Evolutionary conservation across 2,888 invertebrate species (phyloP).

Genomic region (Melinaea marsaeus): DNA sequence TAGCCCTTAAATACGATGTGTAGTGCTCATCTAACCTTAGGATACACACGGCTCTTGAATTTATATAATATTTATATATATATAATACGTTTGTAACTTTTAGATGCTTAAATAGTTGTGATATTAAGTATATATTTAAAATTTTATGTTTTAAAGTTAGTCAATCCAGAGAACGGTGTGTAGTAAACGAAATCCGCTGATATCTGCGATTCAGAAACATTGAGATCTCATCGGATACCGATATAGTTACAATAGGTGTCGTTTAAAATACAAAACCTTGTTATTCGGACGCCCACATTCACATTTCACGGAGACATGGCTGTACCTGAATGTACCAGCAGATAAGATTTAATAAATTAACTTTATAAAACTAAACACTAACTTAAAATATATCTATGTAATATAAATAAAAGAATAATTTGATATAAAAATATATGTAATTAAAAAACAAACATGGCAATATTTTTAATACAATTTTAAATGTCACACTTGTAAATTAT

Average conservation of each 20-base stretch:
- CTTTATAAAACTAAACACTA: neutral
- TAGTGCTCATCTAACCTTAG: constrained; percentile 6
- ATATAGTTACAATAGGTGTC: constrained; percentile 71
- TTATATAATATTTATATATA: neutral
- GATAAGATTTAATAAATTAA: constrained; percentile 7
- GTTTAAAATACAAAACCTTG: constrained; percentile 74
- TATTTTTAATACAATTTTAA: too few species aligned
- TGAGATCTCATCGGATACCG: constrained; percentile 59
- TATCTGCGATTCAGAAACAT: constrained; percentile 54
- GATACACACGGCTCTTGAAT: constrained; percentile 12
- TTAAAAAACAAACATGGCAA: too few species aligned
- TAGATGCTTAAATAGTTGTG: too few species aligned
- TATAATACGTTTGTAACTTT: too few species aligned
- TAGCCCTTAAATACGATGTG: constrained; percentile 29
- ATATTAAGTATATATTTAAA: too few species aligned
- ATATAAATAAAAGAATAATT: too few species aligned
- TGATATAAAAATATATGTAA: too few species aligned
- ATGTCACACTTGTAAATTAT: too few species aligned
- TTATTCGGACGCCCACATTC: constrained; percentile 67
- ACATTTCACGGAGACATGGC: constrained; percentile 49
- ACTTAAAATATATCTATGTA: too few species aligned
- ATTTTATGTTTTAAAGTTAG: too few species aligned
- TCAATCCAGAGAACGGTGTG: constrained; percentile 15
- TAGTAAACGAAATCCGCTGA: constrained; percentile 29
- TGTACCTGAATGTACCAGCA: constrained; percentile 27